Evolutionary conservation across 1,140 invertebrate genomes (phyloP), one percentile per base, ranked within the genome.

Genomic region (Cataglyphis hispanica): DNA sequence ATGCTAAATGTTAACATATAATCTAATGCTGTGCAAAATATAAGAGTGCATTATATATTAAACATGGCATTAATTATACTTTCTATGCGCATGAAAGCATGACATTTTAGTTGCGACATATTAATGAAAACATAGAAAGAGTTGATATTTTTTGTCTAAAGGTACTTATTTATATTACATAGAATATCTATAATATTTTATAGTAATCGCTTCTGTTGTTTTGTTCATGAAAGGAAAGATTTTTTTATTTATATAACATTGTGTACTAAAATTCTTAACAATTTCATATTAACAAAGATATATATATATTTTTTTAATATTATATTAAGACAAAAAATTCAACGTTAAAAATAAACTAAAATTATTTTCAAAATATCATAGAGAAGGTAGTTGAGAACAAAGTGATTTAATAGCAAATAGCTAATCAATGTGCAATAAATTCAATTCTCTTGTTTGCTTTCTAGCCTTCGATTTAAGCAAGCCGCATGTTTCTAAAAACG

Each of bases 1-100:
- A 64, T 80, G 67, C 88, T 89, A 78, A 27, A 64, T 80, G 67
- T 89, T 89, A 78, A 37, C 61, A 63, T 63, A 83, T 81, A 88
- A 89, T 86, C 67, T 58, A 86, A 67, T 60, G 2, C 11, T 34
- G 43, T 37, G 43, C 31, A 25, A 70, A 40, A 81, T 81, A 19
- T n/a, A 81, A 81, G 11, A 81, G 64, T 81, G 13, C 11, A 19
- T 58, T 58, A 56, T 22, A 56, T 76, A 83, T 88, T 76, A 63
- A 83, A 81, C 63, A 74, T 27, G 58, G 43, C 25, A 69, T 34
- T 88, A 75, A 88, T 88, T 83, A 86, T 46, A 50, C 13, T 74
- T 50, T 61, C 37, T 8, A 46, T 31, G 25, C 16, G 67, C 37
- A 25, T 61, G 25, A 56, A 64, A 86, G 27, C 50, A 78, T 69